Base-by-base conservation (phyloP, 1,140 invertebrate genomes). In the Drosophila watanabei region DNA sequence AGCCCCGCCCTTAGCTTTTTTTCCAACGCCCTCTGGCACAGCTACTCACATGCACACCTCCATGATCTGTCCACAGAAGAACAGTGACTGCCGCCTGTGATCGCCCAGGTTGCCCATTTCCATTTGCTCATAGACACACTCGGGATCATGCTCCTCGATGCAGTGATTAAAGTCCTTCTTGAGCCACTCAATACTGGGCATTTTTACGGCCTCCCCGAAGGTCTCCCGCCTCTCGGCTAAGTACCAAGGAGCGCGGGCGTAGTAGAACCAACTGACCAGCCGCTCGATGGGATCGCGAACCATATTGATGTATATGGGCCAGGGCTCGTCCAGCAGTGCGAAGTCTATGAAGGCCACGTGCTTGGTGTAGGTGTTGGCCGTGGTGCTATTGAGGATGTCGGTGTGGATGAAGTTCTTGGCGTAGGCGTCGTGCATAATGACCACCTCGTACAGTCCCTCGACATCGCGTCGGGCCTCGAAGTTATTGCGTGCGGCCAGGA, bases 151-250 rank as follows among this genome's bases (percentile, higher is more conserved):
- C 54, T 95, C 95, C 61, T 97, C 92, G 20, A 98, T 97, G 84
- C 97, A 98, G 9, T 95, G 95, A 90, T 98, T 97, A 92, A 98
- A 98, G 93, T 98, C 97, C 95, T 98, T 98, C 90, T 97, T 97
- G 0, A 98, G 93, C 97, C 97, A 98, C 94, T 32, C 94, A n/a
- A 96, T 95, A 93, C 96, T 96, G 11, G 97, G 97, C 56, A 97
- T 90, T 46, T 96, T 95, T 52, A 97, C 51, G 88, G 97, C 96
- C 86, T 97, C 96, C 1, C 97, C 97, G 92, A 98, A 98, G 32
- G 95, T 95, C 73, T 96, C 95, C 82, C 97, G 97, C 73, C 97
- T 94, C 83, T 98, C 97, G 2, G 97, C 97, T 83, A 97, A 97
- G 92, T 96, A 96, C 97, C 97, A 98, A 0, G 97, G 97, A 6